Percentiles rank a stretch among this genome's conserved stretches.
Evolutionary conservation across 2,888 invertebrate species (phyloP).

Genomic region (Orgyia antiqua): DNA sequence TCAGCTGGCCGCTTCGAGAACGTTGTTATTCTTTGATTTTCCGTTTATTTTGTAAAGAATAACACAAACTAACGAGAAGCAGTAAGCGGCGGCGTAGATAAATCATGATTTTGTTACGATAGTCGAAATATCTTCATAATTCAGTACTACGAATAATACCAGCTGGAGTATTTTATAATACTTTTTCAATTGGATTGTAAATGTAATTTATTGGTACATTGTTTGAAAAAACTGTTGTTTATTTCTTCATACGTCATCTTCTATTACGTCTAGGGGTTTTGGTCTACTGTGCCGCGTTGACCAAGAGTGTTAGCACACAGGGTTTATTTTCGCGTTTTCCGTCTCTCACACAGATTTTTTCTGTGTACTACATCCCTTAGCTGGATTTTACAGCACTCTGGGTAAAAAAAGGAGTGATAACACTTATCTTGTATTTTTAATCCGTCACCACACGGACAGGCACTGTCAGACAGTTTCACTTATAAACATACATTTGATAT

Average conservation of each 20-base stretch:
- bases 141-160: conserved; percentile 22
- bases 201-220: neutral
- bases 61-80: conserved; percentile 26
- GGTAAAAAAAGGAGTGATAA: too few relatives aligned
- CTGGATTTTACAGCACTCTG: neutral
- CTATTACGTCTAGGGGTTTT: too few relatives aligned
- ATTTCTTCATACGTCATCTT: too few relatives aligned
- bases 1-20: conserved; percentile 26
- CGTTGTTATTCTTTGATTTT: conserved; percentile 27
- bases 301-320: too few relatives aligned
- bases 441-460: neutral
- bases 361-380: too few relatives aligned
- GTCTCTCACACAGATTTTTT: too few relatives aligned
- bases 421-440: neutral
- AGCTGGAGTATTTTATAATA: conserved; percentile 17
- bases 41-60: conserved; percentile 28
- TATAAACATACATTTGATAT: too few relatives aligned
- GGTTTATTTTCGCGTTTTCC: too few relatives aligned
- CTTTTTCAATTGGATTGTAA: too few relatives aligned
- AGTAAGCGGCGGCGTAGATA: conserved; percentile 16
- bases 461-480: neutral
- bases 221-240: neutral
- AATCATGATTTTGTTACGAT: conserved; percentile 29
- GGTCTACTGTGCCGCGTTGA: too few relatives aligned
- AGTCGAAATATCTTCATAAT: conserved; percentile 28